These are phyloP conservation scores for Periplaneta americana DNA, from an alignment of 1,140 invertebrate species.

Conservation along the genomic window DNA sequence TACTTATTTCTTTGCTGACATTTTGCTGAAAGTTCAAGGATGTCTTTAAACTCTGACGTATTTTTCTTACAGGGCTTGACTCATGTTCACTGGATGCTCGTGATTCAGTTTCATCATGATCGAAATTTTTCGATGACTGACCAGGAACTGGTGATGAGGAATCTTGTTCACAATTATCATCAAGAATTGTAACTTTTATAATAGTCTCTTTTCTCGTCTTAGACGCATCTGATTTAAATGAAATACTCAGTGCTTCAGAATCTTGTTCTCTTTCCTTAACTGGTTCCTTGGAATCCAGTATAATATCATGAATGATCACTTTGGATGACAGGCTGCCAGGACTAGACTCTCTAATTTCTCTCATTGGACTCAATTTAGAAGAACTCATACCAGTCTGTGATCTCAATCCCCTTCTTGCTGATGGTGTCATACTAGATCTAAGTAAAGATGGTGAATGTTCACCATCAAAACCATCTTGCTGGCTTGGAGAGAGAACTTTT, in stretches of 20 bases:
- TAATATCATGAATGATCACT: too few relatives aligned
- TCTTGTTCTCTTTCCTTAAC: too few relatives aligned
- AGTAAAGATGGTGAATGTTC: neutral
- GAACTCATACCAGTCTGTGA: too few relatives aligned
- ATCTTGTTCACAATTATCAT: neutral
- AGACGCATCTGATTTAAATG: neutral
- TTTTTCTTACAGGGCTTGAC: neutral
- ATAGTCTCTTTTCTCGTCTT: neutral
- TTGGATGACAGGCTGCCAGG: too few relatives aligned
- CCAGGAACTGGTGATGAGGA: neutral
- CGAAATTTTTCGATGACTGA: neutral
- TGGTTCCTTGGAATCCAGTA: too few relatives aligned
- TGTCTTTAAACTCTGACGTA: neutral
- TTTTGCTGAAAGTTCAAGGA: neutral
- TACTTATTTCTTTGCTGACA: neutral
- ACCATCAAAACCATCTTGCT: neutral
- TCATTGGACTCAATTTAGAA: too few relatives aligned
- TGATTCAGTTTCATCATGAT: neutral
- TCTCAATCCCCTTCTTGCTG: neutral
- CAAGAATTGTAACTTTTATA: neutral
- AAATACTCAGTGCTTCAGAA: too few relatives aligned
- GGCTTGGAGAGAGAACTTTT: neutral
- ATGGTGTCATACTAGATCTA: neutral
- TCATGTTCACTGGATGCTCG: neutral
- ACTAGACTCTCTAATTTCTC: neutral